Base-by-base conservation (phyloP, 2,888 invertebrate species). In the Hemaris fuciformis region DNA sequence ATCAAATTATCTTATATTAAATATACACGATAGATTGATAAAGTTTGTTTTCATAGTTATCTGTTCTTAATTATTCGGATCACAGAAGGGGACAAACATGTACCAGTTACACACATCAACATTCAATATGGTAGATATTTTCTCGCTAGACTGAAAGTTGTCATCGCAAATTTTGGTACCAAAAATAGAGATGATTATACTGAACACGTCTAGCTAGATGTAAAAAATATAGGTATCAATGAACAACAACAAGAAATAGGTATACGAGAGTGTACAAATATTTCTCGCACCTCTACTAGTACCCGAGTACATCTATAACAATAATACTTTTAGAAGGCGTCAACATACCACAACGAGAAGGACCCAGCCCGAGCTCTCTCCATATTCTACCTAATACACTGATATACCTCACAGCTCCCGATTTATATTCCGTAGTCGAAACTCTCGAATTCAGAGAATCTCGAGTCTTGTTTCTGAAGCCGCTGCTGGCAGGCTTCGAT, bases 401-500 rank as follows among this genome's bases (percentile, higher is more conserved):
- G 89, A 89, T 90, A 85, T 81, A 83, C 87, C 85, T 89, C 89
- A 89, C 90, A 90, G 90, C 89, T 87, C 86, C 83, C 74, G 65
- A 81, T 88, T 93, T 94, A 95, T 80, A 94, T 92, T 71, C 95
- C 95, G 77, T 94, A 96, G 86, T 97, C 97, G 84, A 97, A 96
- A 74, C 95, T 95, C 83, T 95, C 96, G 91, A 95, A 95, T 87
- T 97, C 96, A 68, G 96, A 96, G 85, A 95, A 96, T 74, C 96
- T 94, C 64, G 97, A 97, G 89, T 98, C 97, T 87, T 98, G 97
- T 87, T 97, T 97, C 87, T 97, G 96, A 77, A 98, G 93, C 75
- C 96, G 95, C 84, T 96, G 96, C 77, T 97, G 96, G 84, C 97
- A 98, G 73, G 97, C 97, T 86, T 97, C 96, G 77, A 98, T 91